Evolutionary conservation across 2,888 invertebrate species (phyloP).

Genomic region (Pseudococcus jackbeardsleyi): DNA sequence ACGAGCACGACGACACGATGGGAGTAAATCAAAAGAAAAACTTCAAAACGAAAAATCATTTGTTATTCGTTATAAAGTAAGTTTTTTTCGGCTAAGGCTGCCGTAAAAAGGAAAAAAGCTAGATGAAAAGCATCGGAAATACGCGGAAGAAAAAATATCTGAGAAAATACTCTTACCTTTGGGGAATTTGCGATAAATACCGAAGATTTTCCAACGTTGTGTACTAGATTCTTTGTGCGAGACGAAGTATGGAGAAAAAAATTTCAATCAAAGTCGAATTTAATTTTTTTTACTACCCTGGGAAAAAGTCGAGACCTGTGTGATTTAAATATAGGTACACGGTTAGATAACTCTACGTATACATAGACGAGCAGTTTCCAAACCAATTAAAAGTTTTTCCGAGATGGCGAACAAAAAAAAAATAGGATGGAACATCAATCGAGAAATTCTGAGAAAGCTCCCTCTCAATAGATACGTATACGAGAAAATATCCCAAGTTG

Average conservation of each 20-base stretch:
- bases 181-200: constrained; percentile 29
- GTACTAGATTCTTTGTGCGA: neutral
- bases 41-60: constrained; percentile 22
- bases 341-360: neutral
- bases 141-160: neutral
- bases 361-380: neutral
- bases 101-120: too few species aligned
- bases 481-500: neutral
- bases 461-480: too few species aligned
- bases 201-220: neutral
- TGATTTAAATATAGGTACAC: too few species aligned
- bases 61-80: constrained; percentile 10
- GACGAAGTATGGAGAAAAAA: neutral
- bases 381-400: neutral
- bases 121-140: neutral
- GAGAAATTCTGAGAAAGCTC: neutral
- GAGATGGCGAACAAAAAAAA: too few species aligned
- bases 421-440: neutral
- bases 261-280: constrained; percentile 15
- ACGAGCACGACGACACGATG: neutral
- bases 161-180: neutral
- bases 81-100: neutral
- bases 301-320: too few species aligned
- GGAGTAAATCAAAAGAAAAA: constrained; percentile 8
- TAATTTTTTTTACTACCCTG: constrained; percentile 7